These are phyloP conservation scores for Panzeria rudis DNA, from an alignment of 2,888 invertebrate species.

Conservation along the genomic window DNA sequence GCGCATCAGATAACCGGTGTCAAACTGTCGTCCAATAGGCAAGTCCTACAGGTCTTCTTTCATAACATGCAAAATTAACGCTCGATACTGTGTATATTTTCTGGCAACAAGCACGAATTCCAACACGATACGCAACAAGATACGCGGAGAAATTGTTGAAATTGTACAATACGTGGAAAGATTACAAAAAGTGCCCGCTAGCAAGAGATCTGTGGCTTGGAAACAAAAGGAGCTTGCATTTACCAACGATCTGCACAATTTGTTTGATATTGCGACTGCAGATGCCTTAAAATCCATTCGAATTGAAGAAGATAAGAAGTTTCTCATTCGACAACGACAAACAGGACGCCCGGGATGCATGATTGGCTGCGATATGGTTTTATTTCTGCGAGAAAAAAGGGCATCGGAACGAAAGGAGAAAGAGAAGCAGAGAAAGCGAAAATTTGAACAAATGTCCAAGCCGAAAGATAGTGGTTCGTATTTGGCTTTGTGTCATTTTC, in stretches of 20 bases:
- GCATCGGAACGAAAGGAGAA: slow-evolving; percentile 17
- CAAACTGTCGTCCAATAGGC: slow-evolving; percentile 18
- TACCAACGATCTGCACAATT: slow-evolving; percentile 5
- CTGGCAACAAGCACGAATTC: slow-evolving; percentile 16
- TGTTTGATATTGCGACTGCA: slow-evolving; percentile 5
- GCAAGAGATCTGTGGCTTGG: slow-evolving; percentile 18
- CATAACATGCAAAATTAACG: slow-evolving; percentile 30
- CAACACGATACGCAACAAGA: slow-evolving; percentile 7
- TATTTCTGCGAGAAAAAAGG: slow-evolving; percentile 29
- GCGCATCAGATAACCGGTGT: slow-evolving; percentile 31
- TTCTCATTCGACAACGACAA: slow-evolving; percentile 33
- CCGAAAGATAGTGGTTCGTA: slow-evolving; percentile 33
- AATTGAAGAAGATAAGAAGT: slow-evolving; percentile 27
- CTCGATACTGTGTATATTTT: too few relatives aligned
- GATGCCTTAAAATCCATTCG: slow-evolving; percentile 24
- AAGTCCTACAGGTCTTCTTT: slow-evolving; percentile 19
- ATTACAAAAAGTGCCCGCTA: slow-evolving; percentile 26
- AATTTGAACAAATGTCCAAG: slow-evolving; percentile 25
- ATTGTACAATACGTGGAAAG: slow-evolving; percentile 26
- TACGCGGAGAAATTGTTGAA: slow-evolving; percentile 29
- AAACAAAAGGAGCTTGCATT: slow-evolving; percentile 24
- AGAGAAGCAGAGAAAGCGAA: slow-evolving; percentile 28
- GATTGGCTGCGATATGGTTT: slow-evolving; percentile 25
- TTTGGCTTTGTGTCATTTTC: slow-evolving; percentile 36
- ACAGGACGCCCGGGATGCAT: too few relatives aligned